Evolutionary conservation across 1,140 invertebrate species (phyloP), one percentile per base, ranked within the genome.

Genomic region (Drosophila teissieri): DNA sequence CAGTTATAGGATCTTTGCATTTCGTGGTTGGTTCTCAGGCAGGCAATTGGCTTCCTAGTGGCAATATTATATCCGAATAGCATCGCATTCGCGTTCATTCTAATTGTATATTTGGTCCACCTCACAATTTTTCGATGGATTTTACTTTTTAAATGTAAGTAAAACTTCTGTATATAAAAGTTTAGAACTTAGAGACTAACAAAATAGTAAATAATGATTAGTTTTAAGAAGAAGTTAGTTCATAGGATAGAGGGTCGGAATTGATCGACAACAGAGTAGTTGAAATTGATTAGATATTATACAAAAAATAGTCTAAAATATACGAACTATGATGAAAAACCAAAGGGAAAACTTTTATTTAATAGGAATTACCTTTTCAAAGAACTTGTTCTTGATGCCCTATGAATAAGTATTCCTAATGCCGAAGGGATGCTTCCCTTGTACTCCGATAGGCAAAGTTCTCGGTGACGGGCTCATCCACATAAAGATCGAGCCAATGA

Each of bases 91-190:
- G 51, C 58, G 45, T 54, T 48, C 49, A 63, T 48, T 57, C 31
- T 60, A 24, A 45, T 39, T 72, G 49, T 65, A 67, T 74, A 78
- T 64, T 60, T 56, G 64, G 37, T 48, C 48, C 52, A 48, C 58
- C 17, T 70, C 64, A 65, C 52, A 58, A 72, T 54, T 72, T 82
- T 78, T 63, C 81, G 62, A 76, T 51, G 54, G 69, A 75, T 78
- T 82, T 88, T 83, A 75, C 78, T 72, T 75, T 55, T 77, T 40
- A 24, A 37, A 31, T 81, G 67, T 88, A 86, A 86, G 78, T 75
- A 65, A 77, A 70, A 61, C 68, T 64, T 70, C 42, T 86, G 83
- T 86, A 85, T 24, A 86, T 84, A 85, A 12, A 61, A 46, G 46
- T 53, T 54, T 82, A 82, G 65, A 31, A 45, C 14, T 27, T 78